Evolutionary conservation across 2,888 invertebrate genomes (phyloP).

Genomic region (Geophilus truncorum): DNA sequence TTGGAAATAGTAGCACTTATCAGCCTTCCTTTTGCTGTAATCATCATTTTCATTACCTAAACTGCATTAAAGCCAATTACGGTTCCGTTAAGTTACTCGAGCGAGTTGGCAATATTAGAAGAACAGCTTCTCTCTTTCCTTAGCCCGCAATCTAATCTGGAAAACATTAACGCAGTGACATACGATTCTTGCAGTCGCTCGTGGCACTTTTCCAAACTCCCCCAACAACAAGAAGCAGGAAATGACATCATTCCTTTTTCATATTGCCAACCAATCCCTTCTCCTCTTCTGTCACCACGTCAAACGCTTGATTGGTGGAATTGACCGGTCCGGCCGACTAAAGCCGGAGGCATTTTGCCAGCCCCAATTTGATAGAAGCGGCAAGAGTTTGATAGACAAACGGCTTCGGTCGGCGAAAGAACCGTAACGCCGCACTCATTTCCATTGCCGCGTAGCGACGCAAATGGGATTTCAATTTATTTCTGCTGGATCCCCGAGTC

Average conservation of each 20-base stretch:
- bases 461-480: constrained; percentile 5
- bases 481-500: not conserved
- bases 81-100: not conserved
- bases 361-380: not conserved
- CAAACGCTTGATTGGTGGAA: not conserved
- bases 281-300: not conserved
- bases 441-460: not conserved
- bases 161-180: not conserved
- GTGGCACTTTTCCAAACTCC: not conserved
- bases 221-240: not conserved
- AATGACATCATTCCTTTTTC: not conserved
- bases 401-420: not conserved
- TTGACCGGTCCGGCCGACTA: not conserved
- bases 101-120: not conserved
- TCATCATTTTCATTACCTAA: not conserved
- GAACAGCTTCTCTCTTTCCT: not conserved
- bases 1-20: not conserved
- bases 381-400: not conserved
- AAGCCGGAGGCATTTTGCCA: not conserved
- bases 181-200: not conserved
- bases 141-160: not conserved
- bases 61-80: constrained; percentile 2
- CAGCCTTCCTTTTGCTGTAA: not conserved
- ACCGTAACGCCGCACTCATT: not conserved
- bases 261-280: not conserved